Base-by-base conservation (phyloP, 2,888 invertebrate genomes). In the Sminthurides aquaticus region DNA sequence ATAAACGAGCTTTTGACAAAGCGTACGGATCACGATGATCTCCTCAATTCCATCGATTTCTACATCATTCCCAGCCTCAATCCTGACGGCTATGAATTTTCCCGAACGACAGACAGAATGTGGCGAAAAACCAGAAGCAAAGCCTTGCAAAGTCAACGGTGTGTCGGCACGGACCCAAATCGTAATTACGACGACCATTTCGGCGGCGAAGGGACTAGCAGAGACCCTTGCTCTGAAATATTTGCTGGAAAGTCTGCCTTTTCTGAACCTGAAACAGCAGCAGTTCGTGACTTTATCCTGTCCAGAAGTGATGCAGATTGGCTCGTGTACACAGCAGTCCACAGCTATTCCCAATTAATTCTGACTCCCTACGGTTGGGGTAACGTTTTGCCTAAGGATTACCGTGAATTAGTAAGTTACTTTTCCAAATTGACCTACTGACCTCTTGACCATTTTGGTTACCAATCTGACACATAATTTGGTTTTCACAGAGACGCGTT, bases 61-160 rank as follows among this genome's bases (percentile, higher is more conserved):
- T 87, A 87, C 76, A 81, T 91, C 61, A 80, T 88, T 2, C 88
- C 90, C 15, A 84, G 90, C n/a, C 78, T 86, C 65, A 91, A 91
- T 79, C 90, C 91, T 15, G 90, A 94, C 77, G 91, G 94, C 1
- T 95, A 94, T 77, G 91, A 88, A 75, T 90, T 89, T 78, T 87
- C 90, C 0, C 5, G 43, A 34, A 11, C 43, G 8, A 60, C 89
- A 79, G 20, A 52, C 20, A 83, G 90, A 3, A 81, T 90, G 68
- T 91, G 90, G 90, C 82, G 85, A 70, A 90, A 91, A 79, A 89
- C 90, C 0, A 82, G 90, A 25, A 81, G 82, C 1, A 65, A 72
- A 18, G 66, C 69, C 15, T 68, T 69, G 49, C 60, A 68, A 29
- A 62, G 60, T 49, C 63, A 81, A 57, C 5, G 43, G 15, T 90